A percentile compares a stretch with the other conserved stretches of the same genome.
phyloP scores from a whole-genome alignment of 1,140 invertebrate genomes.

The Cotesia glomerata region DNA sequence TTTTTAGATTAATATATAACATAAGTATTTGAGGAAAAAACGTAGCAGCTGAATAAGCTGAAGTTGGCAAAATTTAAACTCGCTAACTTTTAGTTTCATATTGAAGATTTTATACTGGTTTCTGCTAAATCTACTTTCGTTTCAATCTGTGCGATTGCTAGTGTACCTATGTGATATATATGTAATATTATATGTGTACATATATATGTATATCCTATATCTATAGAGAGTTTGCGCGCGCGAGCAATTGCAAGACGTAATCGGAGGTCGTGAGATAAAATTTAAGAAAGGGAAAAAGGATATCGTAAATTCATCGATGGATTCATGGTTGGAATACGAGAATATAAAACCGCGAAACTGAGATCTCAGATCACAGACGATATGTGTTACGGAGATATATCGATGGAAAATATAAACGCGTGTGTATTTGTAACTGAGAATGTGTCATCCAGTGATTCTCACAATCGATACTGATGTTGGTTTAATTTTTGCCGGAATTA shows the following conservation, averaged over 20 bases:
- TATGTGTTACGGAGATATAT: constrained; percentile 4
- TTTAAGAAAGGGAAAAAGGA: constrained; percentile 12
- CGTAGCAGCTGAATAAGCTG: too few species aligned
- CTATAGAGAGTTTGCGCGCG: neutral
- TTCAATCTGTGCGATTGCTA: constrained; percentile 30
- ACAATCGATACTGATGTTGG: constrained; percentile 33
- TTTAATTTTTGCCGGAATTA: constrained; percentile 8
- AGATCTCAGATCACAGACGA: neutral
- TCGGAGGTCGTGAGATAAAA: constrained; percentile 15
- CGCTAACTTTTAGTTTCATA: neutral
- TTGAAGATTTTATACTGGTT: constrained; percentile 2
- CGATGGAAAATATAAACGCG: constrained; percentile 3
- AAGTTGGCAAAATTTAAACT: neutral
- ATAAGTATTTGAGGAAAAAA: too few species aligned
- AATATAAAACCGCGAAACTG: constrained; percentile 27
- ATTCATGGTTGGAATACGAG: too few species aligned
- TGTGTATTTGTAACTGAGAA: constrained; percentile 33
- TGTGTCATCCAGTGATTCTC: constrained; percentile 39
- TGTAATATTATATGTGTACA: neutral
- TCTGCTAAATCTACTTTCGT: constrained; percentile 18
- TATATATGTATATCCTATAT: too few species aligned
- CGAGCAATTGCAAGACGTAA: neutral
- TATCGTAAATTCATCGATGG: constrained; percentile 3
- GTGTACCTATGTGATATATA: constrained; percentile 16
- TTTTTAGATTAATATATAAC: too few species aligned